Conservation (phyloP, 2,113 vertebrate genomes). For the human (Homo sapiens) region DNA sequence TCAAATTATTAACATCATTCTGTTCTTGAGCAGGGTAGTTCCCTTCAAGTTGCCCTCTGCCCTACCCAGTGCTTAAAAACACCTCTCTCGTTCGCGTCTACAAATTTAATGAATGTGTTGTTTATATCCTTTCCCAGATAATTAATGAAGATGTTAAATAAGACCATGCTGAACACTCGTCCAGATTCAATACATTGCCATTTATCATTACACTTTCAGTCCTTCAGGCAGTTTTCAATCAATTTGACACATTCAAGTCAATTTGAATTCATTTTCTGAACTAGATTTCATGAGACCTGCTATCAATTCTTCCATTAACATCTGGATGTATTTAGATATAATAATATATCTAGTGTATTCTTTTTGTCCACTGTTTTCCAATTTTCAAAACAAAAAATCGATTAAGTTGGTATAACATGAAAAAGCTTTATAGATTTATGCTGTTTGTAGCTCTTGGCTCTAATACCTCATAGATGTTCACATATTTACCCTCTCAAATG, state of each 20-base stretch:
- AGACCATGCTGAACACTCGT: neutral
- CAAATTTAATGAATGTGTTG: neutral
- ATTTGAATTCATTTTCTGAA: conserved; percentile 69
- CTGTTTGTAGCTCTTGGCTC: neutral
- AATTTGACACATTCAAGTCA: conserved; percentile 69
- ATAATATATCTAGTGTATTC: conserved; percentile 14
- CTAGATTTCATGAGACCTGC: conserved; percentile 46
- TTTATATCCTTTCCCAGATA: conserved; percentile 20
- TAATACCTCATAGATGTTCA: neutral
- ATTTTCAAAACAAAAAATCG: conserved; percentile 44
- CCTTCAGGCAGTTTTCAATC: conserved; percentile 75
- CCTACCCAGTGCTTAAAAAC: neutral
- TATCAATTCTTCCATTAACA: conserved; percentile 51
- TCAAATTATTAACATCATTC: neutral
- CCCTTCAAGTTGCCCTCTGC: neutral
- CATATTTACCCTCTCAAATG: neutral
- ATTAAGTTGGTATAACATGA: conserved; percentile 35
- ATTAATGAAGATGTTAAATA: conserved; percentile 53
- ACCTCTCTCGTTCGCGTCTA: neutral
- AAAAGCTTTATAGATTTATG: conserved; percentile 27
- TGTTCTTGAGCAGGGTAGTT: neutral
- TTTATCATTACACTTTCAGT: conserved; percentile 50
- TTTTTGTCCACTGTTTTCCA: conserved; percentile 43
- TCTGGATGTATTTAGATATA: conserved; percentile 62
- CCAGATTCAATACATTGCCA: neutral